Evolutionary conservation across 2,888 invertebrate species (phyloP).

Genomic region (Thymelicus acteon): DNA sequence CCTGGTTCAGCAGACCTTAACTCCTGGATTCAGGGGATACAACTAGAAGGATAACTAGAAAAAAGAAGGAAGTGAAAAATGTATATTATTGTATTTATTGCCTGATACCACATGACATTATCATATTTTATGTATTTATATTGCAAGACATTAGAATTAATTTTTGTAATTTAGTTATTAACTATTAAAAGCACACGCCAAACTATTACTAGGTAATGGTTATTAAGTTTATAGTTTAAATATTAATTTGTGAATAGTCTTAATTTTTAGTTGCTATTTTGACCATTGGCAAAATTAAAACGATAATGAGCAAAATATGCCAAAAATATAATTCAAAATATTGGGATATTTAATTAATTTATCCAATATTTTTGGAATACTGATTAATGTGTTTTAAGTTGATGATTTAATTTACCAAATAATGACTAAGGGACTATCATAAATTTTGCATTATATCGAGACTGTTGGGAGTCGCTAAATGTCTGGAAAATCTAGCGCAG

Average conservation of each 20-base stretch:
- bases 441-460: too few relatives aligned
- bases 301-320: background rate
- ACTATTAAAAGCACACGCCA: constrained; percentile 17
- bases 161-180: constrained; percentile 26
- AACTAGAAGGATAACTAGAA: constrained; percentile 83
- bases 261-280: constrained; percentile 7
- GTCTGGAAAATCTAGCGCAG: too few relatives aligned
- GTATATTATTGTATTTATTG: constrained; percentile 38
- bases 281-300: background rate
- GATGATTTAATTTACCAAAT: background rate
- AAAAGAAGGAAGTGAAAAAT: constrained; percentile 43
- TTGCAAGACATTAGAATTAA: constrained; percentile 48
- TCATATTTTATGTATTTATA: constrained; percentile 38
- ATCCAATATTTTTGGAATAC: background rate
- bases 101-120: constrained; percentile 31
- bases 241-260: constrained; percentile 1
- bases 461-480: too few relatives aligned
- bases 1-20: constrained; percentile 92
- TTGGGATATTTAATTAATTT: background rate
- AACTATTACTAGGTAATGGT: constrained; percentile 19
- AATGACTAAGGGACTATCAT: too few relatives aligned
- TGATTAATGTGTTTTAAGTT: background rate
- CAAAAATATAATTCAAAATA: background rate
- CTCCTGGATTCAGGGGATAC: constrained; percentile 95
- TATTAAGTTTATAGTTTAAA: constrained; percentile 19